Conservation (phyloP, 2,888 invertebrate genomes). For the Pyrrhosoma nymphula region DNA sequence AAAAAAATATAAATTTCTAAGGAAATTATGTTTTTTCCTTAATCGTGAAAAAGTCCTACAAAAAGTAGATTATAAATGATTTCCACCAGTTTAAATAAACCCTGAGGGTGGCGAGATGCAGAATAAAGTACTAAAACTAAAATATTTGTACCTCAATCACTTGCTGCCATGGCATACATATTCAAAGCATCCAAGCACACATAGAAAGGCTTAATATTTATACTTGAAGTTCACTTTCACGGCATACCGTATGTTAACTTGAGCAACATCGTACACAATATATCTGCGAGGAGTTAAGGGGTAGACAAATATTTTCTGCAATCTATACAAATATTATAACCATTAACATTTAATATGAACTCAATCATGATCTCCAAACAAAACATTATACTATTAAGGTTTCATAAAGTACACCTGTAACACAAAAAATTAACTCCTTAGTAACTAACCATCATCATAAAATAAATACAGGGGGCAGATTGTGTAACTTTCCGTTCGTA, state of each 20-base stretch:
- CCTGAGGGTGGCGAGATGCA: background rate
- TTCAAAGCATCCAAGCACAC: background rate
- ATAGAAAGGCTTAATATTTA: conserved; percentile 79
- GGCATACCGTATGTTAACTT: conserved; percentile 94
- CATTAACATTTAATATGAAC: too few species aligned
- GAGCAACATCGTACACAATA: conserved; percentile 97
- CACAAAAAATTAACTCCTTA: too few species aligned
- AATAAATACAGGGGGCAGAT: too few species aligned
- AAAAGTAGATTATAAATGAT: background rate
- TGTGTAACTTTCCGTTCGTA: too few species aligned
- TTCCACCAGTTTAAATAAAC: background rate
- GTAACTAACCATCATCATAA: too few species aligned
- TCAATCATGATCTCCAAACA: too few species aligned
- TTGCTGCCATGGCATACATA: background rate
- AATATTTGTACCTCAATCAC: background rate
- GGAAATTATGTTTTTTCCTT: background rate
- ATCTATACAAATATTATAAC: too few species aligned
- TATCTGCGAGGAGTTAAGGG: conserved; percentile 79
- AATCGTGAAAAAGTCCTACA: background rate
- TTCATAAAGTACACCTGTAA: too few species aligned
- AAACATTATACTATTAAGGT: too few species aligned
- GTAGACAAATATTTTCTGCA: conserved; percentile 23
- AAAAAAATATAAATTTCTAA: background rate
- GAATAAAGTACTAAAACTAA: background rate
- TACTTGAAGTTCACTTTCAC: conserved; percentile 92